Evolutionary conservation across 2,797 vertebrate species (phyloP).

Genomic region (Poecilia velifera): DNA sequence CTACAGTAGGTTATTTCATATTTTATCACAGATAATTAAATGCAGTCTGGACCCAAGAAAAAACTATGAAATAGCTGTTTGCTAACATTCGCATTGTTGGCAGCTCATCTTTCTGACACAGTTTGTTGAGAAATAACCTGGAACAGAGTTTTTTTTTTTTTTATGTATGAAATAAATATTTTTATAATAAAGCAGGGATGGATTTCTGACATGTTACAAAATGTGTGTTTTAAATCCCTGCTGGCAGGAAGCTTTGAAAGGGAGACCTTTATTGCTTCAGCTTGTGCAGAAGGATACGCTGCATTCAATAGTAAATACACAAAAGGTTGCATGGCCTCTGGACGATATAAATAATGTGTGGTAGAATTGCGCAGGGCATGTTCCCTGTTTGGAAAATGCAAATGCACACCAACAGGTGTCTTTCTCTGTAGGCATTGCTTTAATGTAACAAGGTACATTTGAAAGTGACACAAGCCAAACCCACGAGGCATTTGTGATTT

Average conservation of each 20-base stretch:
- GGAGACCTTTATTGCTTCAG: neutral
- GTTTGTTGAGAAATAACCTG: neutral
- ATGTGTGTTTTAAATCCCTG: neutral
- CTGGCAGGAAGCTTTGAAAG: neutral
- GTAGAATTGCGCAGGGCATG: neutral
- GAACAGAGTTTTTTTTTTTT: neutral
- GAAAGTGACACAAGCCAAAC: constrained; percentile 1
- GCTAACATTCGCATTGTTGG: neutral
- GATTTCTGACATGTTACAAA: constrained; percentile 1
- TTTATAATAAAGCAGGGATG: neutral
- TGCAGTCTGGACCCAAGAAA: neutral
- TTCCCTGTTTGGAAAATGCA: constrained; percentile 2
- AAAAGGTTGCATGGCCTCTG: neutral
- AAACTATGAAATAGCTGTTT: neutral
- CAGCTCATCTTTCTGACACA: neutral
- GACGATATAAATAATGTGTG: constrained; percentile 1
- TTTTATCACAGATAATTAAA: neutral
- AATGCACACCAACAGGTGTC: constrained; percentile 7
- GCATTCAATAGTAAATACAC: neutral
- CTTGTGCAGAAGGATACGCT: neutral
- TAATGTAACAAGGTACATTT: constrained; percentile 9
- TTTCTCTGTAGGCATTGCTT: constrained; percentile 1
- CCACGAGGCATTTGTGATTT: constrained; percentile 9
- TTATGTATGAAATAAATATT: neutral
- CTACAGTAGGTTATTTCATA: neutral